A percentile compares a stretch with the other conserved stretches of the same genome.
Conservation (phyloP, 2,113 vertebrate species). For the Scophthalmus maximus region DNA sequence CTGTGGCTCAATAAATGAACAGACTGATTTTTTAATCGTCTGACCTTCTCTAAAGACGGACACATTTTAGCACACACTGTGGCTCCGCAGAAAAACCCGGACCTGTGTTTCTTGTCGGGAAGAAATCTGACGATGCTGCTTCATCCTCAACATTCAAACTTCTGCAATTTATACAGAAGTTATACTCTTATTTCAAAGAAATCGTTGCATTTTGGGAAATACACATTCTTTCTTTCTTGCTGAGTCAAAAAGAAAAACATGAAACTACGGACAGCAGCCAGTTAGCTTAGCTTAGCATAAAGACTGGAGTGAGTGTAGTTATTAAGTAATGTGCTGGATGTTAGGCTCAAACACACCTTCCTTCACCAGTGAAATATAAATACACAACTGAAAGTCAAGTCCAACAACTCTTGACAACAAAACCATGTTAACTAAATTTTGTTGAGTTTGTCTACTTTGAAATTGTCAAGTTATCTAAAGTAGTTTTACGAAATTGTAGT, state of each 20-base stretch:
- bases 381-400: background rate
- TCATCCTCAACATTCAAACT: background rate
- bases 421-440: no score
- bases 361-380: no score
- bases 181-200: no score
- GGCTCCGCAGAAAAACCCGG: background rate
- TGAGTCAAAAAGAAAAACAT: no score
- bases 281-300: no score
- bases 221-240: background rate
- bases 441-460: no score
- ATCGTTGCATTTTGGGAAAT: slow-evolving; percentile 5
- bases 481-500: background rate
- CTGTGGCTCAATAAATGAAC: slow-evolving; percentile 40
- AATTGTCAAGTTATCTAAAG: background rate
- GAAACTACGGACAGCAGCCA: no score
- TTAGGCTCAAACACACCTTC: background rate
- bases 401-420: no score
- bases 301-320: no score
- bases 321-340: background rate
- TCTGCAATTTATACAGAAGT: background rate
- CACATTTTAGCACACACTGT: slow-evolving; percentile 6
- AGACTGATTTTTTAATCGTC: slow-evolving; percentile 32
- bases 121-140: slow-evolving; percentile 18
- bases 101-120: slow-evolving; percentile 22
- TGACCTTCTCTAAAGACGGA: slow-evolving; percentile 26